Evolutionary conservation across 2,113 vertebrate species (phyloP).

Genomic region (Mustela nigripes): DNA sequence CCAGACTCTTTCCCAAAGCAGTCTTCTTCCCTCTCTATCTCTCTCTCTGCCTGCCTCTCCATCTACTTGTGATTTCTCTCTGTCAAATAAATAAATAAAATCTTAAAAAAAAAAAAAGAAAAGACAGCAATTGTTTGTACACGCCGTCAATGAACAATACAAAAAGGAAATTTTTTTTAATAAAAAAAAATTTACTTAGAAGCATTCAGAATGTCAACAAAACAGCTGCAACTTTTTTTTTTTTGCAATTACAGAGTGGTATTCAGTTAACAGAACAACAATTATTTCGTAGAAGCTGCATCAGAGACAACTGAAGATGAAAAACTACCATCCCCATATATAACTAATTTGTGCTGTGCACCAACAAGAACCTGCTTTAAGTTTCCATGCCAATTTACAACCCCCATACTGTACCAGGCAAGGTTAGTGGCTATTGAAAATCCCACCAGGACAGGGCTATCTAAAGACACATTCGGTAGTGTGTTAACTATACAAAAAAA

Average conservation of each 20-base stretch:
- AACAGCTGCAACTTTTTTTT: constrained; percentile 93
- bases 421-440: constrained; percentile 94
- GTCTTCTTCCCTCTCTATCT: background rate
- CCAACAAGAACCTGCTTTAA: background rate
- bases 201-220: constrained; percentile 98
- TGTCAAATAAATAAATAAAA: too few species aligned
- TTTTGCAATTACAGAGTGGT: constrained; percentile 97
- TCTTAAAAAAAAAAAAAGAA: background rate
- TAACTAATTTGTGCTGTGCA: background rate
- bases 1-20: background rate
- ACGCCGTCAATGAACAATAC: background rate
- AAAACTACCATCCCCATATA: background rate
- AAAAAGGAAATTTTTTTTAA: background rate
- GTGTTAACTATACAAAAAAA: constrained; percentile 98
- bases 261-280: too few species aligned
- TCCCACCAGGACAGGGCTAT: constrained; percentile 95
- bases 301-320: constrained; percentile 91
- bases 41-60: too few species aligned
- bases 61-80: too few species aligned
- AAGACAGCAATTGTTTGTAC: background rate
- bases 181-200: constrained; percentile 96
- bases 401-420: constrained; percentile 94
- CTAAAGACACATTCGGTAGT: constrained; percentile 96
- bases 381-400: constrained; percentile 91
- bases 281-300: too few species aligned